Base-by-base conservation (phyloP, 2,113 vertebrate species). In the Tragelaphus scriptus region DNA sequence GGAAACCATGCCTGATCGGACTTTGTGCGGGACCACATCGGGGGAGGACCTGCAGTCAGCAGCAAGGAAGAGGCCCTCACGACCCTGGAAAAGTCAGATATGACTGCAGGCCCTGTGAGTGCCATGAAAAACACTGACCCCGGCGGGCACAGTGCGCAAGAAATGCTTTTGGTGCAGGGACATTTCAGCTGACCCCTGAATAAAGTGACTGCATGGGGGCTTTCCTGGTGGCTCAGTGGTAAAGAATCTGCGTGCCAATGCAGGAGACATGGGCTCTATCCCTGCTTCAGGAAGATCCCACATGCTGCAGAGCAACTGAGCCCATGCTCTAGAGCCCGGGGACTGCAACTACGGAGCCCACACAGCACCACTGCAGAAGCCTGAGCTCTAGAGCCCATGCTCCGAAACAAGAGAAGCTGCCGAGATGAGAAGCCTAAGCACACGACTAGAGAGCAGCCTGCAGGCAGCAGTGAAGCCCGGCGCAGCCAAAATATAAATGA, bases 1-100 rank as follows among this genome's bases (percentile, higher is more conserved):
- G 1, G 51, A 6, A 15, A 10, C 51, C 81, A 14, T 0, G 10
- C 44, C 25, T 25, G 3, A 15, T 10, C 6, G 16, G 30, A 13
- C 51, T 14, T 0, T 1, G 47, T 1, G 4, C 11, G 14, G 6
- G 51, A 51, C 21, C 3, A 56, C 25, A 3, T 0, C 0, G 6
- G 14, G 21, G 26, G 61, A 6, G 47, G 26, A 47, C 40, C 49
- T 2, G 4, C 36, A 15, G 51, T 14, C 25, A 44, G 49, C 55
- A 8, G n/a, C 12, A 23, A 36, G 40, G 4, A 5, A 58, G 75
- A 36, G 4, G 0, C 30, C 63, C 80, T 55, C 28, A 2, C 2
- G 4, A 19, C 79, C 16, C 28, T 1, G 68, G 71, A 30, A 30
- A 51, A 36, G 53, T 15, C 32, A 25, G 53, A 8, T n/a, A 26